These are phyloP conservation scores for Palloptera scutellata DNA, from an alignment of 2,888 invertebrate species.

Conservation along the genomic window DNA sequence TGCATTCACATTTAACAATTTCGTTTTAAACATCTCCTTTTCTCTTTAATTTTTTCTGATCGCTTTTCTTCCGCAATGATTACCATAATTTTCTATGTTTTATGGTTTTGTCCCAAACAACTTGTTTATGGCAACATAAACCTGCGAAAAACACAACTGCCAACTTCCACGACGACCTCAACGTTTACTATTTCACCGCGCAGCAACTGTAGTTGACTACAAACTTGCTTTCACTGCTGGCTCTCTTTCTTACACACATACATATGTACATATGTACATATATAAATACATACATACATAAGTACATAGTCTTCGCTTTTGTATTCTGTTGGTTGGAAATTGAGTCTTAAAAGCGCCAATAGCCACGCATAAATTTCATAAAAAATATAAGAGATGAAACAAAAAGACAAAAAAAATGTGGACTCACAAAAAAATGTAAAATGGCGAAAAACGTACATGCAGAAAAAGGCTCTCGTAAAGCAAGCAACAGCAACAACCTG, in stretches of 20 bases:
- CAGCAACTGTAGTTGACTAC: no score
- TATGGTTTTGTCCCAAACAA: slow-evolving; percentile 24
- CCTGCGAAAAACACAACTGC: background rate
- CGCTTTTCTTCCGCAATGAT: slow-evolving; percentile 18
- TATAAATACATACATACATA: no score
- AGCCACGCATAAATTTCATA: slow-evolving; percentile 20
- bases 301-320: background rate
- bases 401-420: background rate
- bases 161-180: background rate
- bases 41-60: slow-evolving; percentile 1
- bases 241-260: background rate
- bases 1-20: background rate
- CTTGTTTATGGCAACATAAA: slow-evolving; percentile 23
- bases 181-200: background rate
- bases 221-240: background rate
- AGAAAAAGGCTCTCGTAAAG: background rate
- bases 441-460: slow-evolving; percentile 1
- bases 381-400: background rate
- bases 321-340: background rate
- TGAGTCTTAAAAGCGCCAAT: slow-evolving; percentile 21
- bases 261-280: background rate
- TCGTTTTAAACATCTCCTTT: background rate
- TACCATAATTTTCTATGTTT: slow-evolving; percentile 31
- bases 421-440: slow-evolving; percentile 8
- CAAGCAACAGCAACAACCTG: background rate